Percentiles rank a stretch among this genome's conserved stretches.
Evolutionary conservation across 2,797 vertebrate genomes (phyloP).

Genomic region (Pipistrellus pipistrellus): DNA sequence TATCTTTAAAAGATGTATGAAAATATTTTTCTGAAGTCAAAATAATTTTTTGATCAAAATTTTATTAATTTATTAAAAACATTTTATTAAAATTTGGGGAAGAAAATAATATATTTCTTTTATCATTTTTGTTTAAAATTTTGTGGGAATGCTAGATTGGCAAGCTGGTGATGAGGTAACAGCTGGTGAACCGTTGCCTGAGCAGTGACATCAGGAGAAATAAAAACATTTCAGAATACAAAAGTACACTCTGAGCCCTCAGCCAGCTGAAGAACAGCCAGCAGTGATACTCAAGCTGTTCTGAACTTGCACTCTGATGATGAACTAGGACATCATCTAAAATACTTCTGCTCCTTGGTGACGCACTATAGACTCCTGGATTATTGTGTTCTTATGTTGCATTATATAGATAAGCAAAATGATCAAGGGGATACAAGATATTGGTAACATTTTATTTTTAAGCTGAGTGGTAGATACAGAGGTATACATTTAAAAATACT

Average conservation of each 20-base stretch:
- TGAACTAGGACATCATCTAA: background rate
- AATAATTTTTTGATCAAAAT: background rate
- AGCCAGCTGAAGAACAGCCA: background rate
- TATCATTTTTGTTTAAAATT: background rate
- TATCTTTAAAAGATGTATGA: background rate
- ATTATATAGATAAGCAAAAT: constrained; percentile 2
- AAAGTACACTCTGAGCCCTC: background rate
- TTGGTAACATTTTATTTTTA: background rate
- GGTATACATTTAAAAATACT: background rate
- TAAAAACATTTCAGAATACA: background rate
- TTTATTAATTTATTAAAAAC: background rate
- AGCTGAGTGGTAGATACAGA: background rate
- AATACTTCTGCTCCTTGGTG: background rate
- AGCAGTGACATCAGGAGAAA: background rate
- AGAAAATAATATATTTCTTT: constrained; percentile 8
- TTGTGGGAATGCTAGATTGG: background rate
- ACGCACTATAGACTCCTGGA: background rate
- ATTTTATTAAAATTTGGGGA: background rate
- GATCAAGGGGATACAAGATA: background rate
- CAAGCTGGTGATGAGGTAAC: background rate
- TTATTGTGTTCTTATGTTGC: background rate
- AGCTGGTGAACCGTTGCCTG: background rate
- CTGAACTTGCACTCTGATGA: background rate
- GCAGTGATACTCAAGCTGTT: background rate
- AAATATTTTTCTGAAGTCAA: background rate